A percentile compares a stretch with the other conserved stretches of the same genome.
Conservation (phyloP, 1,140 invertebrate species). For the Luehdorfia chinensis region DNA sequence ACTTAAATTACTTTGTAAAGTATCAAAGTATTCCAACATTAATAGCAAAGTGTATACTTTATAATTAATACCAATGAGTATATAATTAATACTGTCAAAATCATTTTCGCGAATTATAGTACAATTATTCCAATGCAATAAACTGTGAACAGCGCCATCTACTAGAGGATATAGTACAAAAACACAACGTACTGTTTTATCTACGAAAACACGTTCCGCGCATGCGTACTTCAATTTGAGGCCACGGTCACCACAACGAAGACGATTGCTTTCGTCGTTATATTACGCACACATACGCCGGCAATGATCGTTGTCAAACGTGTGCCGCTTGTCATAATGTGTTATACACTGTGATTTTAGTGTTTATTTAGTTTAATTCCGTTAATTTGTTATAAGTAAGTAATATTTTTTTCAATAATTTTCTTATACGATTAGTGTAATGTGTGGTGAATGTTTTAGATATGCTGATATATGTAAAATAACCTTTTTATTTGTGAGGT, state of each 20-base stretch:
- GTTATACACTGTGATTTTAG: slow-evolving; percentile 39
- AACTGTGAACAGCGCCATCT: slow-evolving; percentile 44
- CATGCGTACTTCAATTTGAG: slow-evolving; percentile 55
- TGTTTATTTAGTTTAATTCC: slow-evolving; percentile 39
- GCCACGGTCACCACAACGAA: slow-evolving; percentile 55
- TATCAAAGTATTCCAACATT: too few relatives aligned
- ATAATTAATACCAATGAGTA: too few relatives aligned
- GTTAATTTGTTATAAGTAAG: slow-evolving; percentile 57
- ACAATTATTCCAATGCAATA: too few relatives aligned
- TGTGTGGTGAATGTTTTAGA: background rate
- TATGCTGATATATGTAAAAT: background rate
- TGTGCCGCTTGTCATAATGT: slow-evolving; percentile 48
- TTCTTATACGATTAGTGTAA: background rate
- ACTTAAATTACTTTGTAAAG: too few relatives aligned
- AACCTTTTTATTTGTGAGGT: slow-evolving; percentile 1
- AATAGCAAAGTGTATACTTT: too few relatives aligned
- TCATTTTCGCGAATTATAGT: too few relatives aligned
- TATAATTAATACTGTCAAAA: too few relatives aligned
- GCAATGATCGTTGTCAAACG: slow-evolving; percentile 44
- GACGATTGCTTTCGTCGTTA: slow-evolving; percentile 21
- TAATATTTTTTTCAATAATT: slow-evolving; percentile 25
- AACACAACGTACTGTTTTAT: slow-evolving; percentile 37
- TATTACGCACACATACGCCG: slow-evolving; percentile 45
- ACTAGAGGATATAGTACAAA: slow-evolving; percentile 9
- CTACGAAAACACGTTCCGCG: slow-evolving; percentile 32